A percentile compares a stretch with the other conserved stretches of the same genome.
phyloP scores from a whole-genome alignment of 1,140 invertebrate species.

The Bombus turneri region DNA sequence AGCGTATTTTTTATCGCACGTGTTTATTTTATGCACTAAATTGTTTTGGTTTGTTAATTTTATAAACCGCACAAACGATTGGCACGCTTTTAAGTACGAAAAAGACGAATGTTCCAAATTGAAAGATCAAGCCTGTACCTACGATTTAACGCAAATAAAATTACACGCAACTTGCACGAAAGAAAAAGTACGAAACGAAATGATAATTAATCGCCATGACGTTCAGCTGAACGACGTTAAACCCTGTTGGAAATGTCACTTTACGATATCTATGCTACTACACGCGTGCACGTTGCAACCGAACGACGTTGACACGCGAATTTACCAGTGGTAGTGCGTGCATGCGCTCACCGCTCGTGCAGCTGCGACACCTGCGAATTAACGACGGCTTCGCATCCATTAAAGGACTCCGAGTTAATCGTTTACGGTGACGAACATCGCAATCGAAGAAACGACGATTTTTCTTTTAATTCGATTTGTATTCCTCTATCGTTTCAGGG shows the following conservation, averaged over 20 bases:
- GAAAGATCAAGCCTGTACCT: background rate
- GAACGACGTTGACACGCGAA: conserved; percentile 8
- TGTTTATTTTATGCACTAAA: background rate
- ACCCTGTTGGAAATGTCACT: conserved; percentile 25
- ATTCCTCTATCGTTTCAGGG: background rate
- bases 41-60: background rate
- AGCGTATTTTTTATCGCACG: background rate
- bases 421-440: background rate
- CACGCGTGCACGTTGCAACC: background rate
- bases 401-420: background rate
- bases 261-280: background rate
- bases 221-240: too few species aligned
- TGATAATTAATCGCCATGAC: background rate
- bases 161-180: background rate
- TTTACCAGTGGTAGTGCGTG: background rate
- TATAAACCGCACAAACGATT: background rate
- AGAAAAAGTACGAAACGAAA: conserved; percentile 16
- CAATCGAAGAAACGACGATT: background rate
- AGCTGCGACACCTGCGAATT: conserved; percentile 72
- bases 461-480: background rate
- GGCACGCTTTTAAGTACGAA: background rate
- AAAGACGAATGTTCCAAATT: background rate
- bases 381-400: conserved; percentile 8
- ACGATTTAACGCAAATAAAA: too few species aligned
- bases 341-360: conserved; percentile 25